phyloP scores from a whole-genome alignment of 2,113 vertebrate genomes.

The Caracal caracal region DNA sequence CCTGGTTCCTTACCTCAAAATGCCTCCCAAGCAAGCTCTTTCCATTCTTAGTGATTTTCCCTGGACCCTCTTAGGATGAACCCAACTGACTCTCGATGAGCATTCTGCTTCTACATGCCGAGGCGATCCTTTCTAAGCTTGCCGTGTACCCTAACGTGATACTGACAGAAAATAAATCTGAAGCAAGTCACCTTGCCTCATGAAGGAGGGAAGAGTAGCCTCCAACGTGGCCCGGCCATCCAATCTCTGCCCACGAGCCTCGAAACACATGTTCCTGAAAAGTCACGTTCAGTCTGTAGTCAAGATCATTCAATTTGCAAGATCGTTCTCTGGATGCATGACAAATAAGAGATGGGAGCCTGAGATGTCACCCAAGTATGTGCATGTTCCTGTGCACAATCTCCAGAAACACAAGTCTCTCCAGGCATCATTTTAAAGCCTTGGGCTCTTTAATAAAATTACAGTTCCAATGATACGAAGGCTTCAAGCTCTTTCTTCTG shows the following conservation, averaged over 20 bases:
- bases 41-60: background rate
- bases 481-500: conserved; percentile 44
- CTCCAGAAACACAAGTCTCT: conserved; percentile 4
- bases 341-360: background rate
- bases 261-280: background rate
- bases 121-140: background rate
- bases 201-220: background rate
- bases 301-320: background rate
- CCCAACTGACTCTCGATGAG: background rate
- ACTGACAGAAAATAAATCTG: background rate
- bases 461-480: conserved; percentile 28
- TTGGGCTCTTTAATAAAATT: conserved; percentile 44
- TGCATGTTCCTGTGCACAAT: background rate
- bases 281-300: background rate
- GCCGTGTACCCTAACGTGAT: background rate
- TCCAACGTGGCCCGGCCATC: background rate
- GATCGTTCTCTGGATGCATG: background rate
- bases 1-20: background rate
- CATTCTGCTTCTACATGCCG: background rate
- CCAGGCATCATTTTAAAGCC: background rate
- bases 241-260: background rate
- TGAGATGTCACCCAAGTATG: background rate
- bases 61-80: background rate
- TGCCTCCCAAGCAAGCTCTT: background rate
- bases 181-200: background rate